Evolutionary conservation across 2,888 invertebrate genomes (phyloP), one percentile per base, ranked within the genome.

Genomic region (Nephrotoma appendiculata): DNA sequence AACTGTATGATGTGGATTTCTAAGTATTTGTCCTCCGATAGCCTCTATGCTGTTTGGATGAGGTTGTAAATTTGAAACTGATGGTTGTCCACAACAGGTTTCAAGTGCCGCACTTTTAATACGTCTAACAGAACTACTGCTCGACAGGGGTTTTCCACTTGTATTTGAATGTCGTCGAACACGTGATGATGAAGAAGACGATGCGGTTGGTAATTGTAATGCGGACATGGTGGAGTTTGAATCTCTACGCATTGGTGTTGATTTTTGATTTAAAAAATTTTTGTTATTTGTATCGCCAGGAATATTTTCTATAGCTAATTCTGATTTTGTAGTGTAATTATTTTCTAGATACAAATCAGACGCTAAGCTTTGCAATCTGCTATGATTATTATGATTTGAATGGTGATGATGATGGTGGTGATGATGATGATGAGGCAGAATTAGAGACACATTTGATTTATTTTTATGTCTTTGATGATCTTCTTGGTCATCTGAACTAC

Each of bases 31-130:
- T 0, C 94, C 94, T 86, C 90, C 90, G 52, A 96, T 96, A 6
- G 96, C 95, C 91, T 96, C 96, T 84, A 95, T 94, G 90, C 96
- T 96, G 89, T 96, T 96, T 0, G 96, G 96, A 91, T 96, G 96
- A 19, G 95, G 94, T n/a, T 95, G 94, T 89, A 96, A 92, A 90
- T 95, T 94, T 87, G 94, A 94, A 41, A 94, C 94, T 87, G 94
- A 94, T 0, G 94, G 94, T 57, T 95, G 94, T 11, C 94, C 94
- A 89, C 95, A 95, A 31, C 94, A 94, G 85, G 95, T 94, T 90
- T 95, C 95, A 88, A 95, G 90, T 0, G 95, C 95, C 1, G 95
- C 93, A 89, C 95, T 95, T 89, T 95, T 94, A 86, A 95, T 95
- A 85, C 95, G 92, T 85, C 95, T 92, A 3, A 95, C 95, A 41